These are phyloP conservation scores for Xylota sylvarum DNA, from an alignment of 2,888 invertebrate genomes.

Conservation along the genomic window DNA sequence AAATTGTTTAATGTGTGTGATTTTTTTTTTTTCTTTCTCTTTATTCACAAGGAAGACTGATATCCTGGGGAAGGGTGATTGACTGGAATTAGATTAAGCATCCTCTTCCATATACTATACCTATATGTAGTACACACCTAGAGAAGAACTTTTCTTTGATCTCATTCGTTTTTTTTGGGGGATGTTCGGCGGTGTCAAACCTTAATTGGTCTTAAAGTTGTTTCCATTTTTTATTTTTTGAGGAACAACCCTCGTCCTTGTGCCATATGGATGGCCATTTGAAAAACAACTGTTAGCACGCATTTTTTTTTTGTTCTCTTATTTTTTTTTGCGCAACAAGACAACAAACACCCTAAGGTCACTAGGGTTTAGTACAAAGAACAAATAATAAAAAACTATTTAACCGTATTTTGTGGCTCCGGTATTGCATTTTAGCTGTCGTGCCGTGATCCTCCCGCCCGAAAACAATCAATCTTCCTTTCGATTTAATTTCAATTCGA, in stretches of 20 bases:
- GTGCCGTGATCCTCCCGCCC: conserved; percentile 73
- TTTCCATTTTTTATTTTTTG: conserved; percentile 15
- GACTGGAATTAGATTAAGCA: conserved; percentile 56
- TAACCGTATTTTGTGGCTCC: conserved; percentile 74
- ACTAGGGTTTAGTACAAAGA: conserved; percentile 52
- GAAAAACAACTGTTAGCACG: conserved; percentile 55
- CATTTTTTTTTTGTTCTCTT: conserved; percentile 18
- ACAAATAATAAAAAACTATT: conserved; percentile 74
- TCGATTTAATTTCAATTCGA: conserved; percentile 85
- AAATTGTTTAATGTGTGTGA: conserved; percentile 67
- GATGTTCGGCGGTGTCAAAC: conserved; percentile 18
- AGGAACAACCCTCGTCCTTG: conserved; percentile 1
- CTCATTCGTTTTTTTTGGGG: conserved; percentile 14
- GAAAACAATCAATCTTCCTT: conserved; percentile 84
- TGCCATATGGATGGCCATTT: conserved; percentile 51
- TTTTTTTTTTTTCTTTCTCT: conserved; percentile 1
- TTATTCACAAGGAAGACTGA: not conserved
- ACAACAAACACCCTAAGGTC: conserved; percentile 57
- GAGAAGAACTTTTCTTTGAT: conserved; percentile 42
- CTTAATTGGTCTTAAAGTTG: conserved; percentile 54
- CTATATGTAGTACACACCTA: no score
- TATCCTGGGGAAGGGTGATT: conserved; percentile 47
- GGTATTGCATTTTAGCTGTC: conserved; percentile 74
- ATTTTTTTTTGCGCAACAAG: conserved; percentile 15
- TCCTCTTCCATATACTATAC: no score